Percentiles rank a stretch among this genome's conserved stretches.
Conservation (phyloP, 2,888 invertebrate genomes). For the Homarus gammarus region DNA sequence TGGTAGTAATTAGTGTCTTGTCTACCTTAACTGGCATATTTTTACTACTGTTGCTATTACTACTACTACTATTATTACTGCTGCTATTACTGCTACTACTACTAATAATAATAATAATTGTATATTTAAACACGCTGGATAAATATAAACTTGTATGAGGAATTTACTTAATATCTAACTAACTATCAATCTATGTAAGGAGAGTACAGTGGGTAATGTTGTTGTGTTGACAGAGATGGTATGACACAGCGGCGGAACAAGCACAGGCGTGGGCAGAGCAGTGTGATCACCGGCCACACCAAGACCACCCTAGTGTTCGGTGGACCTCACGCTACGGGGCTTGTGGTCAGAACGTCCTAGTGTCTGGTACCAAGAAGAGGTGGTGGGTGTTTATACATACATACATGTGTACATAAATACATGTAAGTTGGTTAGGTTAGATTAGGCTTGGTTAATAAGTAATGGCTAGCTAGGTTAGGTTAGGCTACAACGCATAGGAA, state of each 20-base stretch:
- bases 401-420: no score
- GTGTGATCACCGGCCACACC: slow-evolving; percentile 83
- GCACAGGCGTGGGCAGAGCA: slow-evolving; percentile 88
- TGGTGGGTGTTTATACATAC: slow-evolving; percentile 84
- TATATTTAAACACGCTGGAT: background rate
- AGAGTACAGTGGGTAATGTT: background rate
- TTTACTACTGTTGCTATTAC: background rate
- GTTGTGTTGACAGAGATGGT: slow-evolving; percentile 85
- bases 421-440: no score
- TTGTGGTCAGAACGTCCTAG: slow-evolving; percentile 91
- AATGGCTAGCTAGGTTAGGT: no score
- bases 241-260: slow-evolving; percentile 85
- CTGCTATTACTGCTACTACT: no score
- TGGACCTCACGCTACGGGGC: slow-evolving; percentile 85
- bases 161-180: background rate
- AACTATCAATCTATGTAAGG: background rate
- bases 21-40: no score
- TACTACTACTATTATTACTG: slow-evolving; percentile 4
- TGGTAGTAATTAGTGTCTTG: no score
- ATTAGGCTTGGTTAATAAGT: no score
- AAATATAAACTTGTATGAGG: background rate
- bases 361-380: slow-evolving; percentile 87
- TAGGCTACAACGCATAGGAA: no score
- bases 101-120: no score
- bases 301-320: slow-evolving; percentile 84